Evolutionary conservation across 2,113 vertebrate genomes (phyloP).

Genomic region (Rhea americana): DNA sequence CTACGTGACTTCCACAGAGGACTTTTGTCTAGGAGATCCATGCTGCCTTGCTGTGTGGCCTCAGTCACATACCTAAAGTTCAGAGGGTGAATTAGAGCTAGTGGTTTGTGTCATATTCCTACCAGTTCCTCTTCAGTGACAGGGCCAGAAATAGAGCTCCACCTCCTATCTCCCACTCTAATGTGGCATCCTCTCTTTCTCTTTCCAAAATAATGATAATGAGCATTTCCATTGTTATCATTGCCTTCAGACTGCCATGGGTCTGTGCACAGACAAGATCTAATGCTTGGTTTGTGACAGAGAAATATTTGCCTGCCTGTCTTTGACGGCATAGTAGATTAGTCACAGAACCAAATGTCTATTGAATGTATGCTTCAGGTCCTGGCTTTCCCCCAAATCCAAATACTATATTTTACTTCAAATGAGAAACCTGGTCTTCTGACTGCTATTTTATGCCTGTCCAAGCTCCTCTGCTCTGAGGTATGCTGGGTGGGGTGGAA

Average conservation of each 20-base stretch:
- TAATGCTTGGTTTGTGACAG: background rate
- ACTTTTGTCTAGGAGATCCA: background rate
- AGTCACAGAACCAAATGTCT: background rate
- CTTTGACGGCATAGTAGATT: background rate
- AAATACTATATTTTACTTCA: background rate
- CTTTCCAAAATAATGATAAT: background rate
- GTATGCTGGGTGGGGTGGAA: background rate
- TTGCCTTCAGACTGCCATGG: background rate
- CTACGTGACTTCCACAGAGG: background rate
- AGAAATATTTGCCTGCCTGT: background rate
- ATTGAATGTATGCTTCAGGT: background rate
- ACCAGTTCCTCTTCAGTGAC: rapidly evolving
- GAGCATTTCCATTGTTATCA: background rate
- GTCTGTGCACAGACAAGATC: background rate
- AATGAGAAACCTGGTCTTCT: background rate
- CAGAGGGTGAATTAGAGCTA: background rate
- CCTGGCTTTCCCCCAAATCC: background rate
- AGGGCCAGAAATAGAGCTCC: background rate
- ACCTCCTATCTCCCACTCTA: background rate
- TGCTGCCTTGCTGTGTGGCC: background rate
- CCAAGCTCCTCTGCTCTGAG: background rate
- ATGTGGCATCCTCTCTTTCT: background rate
- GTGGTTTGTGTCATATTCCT: background rate
- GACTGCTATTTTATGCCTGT: background rate
- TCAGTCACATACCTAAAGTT: background rate